These are phyloP conservation scores for Drosophila kanapiae DNA, from an alignment of 1,140 invertebrate genomes.

Conservation along the genomic window DNA sequence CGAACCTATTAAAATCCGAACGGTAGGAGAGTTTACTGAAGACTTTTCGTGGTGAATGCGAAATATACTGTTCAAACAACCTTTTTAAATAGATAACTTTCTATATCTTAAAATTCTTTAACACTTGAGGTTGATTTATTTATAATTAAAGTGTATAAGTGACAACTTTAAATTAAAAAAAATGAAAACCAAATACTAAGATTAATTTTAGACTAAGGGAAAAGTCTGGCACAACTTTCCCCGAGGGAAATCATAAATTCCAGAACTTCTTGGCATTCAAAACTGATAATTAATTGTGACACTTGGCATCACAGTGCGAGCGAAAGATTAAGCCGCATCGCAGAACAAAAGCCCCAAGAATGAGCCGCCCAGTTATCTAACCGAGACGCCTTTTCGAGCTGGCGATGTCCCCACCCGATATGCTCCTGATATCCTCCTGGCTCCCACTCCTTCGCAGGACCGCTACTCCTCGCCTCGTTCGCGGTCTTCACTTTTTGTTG, in stretches of 20 bases:
- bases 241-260: not conserved
- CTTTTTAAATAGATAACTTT: too few relatives aligned
- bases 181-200: too few relatives aligned
- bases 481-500: constrained; percentile 11
- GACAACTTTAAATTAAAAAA: not conserved
- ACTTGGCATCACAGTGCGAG: constrained; percentile 8
- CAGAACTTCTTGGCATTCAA: not conserved
- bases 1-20: too few relatives aligned
- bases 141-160: too few relatives aligned
- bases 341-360: constrained; percentile 27
- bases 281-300: not conserved
- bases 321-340: constrained; percentile 16
- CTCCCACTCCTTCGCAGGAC: not conserved
- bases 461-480: not conserved
- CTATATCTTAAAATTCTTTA: too few relatives aligned
- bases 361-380: constrained; percentile 44
- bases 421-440: not conserved
- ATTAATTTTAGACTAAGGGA: too few relatives aligned
- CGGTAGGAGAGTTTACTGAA: too few relatives aligned
- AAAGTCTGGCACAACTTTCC: not conserved
- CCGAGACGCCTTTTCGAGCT: constrained; percentile 18
- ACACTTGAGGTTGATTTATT: too few relatives aligned
- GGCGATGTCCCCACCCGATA: constrained; percentile 6
- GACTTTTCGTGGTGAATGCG: too few relatives aligned
- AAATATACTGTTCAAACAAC: too few relatives aligned